Evolutionary conservation across 2,888 invertebrate species (phyloP).

Genomic region (Emesis furor): DNA sequence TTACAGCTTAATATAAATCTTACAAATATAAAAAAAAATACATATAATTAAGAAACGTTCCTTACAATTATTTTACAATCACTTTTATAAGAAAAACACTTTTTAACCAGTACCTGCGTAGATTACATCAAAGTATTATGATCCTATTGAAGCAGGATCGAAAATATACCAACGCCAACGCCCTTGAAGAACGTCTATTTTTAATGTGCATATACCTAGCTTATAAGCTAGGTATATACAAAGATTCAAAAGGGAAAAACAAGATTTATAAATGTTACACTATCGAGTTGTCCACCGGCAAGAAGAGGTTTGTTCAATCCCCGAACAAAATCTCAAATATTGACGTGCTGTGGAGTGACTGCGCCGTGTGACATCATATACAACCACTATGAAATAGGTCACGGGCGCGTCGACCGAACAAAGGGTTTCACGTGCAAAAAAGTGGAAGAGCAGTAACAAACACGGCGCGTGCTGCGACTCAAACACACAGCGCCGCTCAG

Average conservation of each 20-base stretch:
- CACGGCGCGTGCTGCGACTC: neutral
- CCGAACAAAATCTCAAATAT: neutral
- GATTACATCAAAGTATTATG: neutral
- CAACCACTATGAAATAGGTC: constrained; percentile 17
- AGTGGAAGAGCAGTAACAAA: neutral
- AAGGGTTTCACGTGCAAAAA: neutral
- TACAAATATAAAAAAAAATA: no score
- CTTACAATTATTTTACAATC: no score
- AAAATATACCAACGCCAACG: neutral
- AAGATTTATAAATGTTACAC: neutral
- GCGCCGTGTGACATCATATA: neutral
- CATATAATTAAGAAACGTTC: no score
- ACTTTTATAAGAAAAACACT: no score
- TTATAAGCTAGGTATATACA: neutral
- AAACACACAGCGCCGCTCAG: neutral
- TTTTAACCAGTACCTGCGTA: neutral
- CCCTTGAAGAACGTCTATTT: neutral
- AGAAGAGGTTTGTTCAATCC: neutral
- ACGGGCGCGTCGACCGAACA: constrained; percentile 18
- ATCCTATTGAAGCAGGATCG: neutral
- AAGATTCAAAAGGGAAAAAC: neutral
- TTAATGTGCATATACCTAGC: constrained; percentile 1
- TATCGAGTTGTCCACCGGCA: constrained; percentile 16
- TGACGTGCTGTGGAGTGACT: constrained; percentile 1
- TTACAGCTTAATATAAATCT: no score